A percentile compares a stretch with the other conserved stretches of the same genome.
phyloP scores from a whole-genome alignment of 2,113 vertebrate genomes.

The Mastomys coucha region DNA sequence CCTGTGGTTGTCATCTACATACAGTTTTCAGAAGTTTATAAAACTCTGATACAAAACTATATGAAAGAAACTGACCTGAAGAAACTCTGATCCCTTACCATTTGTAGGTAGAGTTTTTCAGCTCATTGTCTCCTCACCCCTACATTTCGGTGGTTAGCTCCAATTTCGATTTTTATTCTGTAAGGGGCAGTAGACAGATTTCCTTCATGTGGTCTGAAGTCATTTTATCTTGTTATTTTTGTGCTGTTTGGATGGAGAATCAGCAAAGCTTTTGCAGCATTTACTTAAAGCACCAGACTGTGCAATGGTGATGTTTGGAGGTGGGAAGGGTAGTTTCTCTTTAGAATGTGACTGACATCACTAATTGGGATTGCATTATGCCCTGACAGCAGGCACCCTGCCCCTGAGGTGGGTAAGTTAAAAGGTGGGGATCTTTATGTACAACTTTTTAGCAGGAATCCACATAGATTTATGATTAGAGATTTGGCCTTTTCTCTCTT shows the following conservation, averaged over 20 bases:
- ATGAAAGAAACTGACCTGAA: neutral
- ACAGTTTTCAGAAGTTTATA: slow-evolving; percentile 52
- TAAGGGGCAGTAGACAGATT: neutral
- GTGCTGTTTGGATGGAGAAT: neutral
- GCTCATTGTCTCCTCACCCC: neutral
- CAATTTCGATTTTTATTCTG: slow-evolving; percentile 49
- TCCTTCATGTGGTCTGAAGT: slow-evolving; percentile 19
- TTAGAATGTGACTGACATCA: neutral
- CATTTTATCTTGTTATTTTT: slow-evolving; percentile 53
- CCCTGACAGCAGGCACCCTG: neutral
- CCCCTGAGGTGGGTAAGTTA: neutral
- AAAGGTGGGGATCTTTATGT: neutral
- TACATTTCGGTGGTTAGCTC: slow-evolving; percentile 11
- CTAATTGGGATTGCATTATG: slow-evolving; percentile 12
- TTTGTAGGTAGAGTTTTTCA: slow-evolving; percentile 36
- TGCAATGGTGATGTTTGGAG: neutral
- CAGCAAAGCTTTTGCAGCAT: neutral
- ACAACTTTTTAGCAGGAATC: neutral
- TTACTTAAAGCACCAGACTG: neutral
- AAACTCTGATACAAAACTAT: slow-evolving; percentile 48
- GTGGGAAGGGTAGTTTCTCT: neutral
- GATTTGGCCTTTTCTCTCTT: neutral
- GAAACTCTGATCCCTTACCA: slow-evolving; percentile 15
- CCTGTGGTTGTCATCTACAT: neutral
- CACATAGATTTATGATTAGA: neutral